Evolutionary conservation across 2,797 vertebrate species (phyloP).

Genomic region (Spinus olivaceus): DNA sequence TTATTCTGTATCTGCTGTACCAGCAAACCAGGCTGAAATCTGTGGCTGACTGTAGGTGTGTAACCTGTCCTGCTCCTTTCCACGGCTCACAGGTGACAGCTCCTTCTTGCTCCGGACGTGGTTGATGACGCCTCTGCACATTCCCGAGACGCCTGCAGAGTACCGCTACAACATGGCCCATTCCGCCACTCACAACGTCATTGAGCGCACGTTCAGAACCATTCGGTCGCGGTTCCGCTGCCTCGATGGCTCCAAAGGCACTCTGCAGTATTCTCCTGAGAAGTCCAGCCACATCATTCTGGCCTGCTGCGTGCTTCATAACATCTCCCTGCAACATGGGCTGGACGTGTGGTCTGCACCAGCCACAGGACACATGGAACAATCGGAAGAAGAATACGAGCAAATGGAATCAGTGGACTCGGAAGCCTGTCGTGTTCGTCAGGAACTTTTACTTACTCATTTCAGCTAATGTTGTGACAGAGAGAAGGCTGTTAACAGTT

Average conservation of each 20-base stretch:
- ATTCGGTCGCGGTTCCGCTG: slow-evolving; percentile 91
- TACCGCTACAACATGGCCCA: slow-evolving; percentile 91
- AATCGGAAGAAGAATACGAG: slow-evolving; percentile 80
- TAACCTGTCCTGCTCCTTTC: not conserved
- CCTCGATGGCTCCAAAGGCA: slow-evolving; percentile 90
- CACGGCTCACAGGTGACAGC: slow-evolving; percentile 80
- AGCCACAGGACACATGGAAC: slow-evolving; percentile 80
- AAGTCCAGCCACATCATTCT: slow-evolving; percentile 92
- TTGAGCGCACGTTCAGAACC: slow-evolving; percentile 87
- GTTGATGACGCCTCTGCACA: slow-evolving; percentile 90
- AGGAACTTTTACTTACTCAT: slow-evolving; percentile 86
- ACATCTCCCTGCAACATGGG: slow-evolving; percentile 90
- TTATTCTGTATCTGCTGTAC: not conserved
- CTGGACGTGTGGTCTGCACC: slow-evolving; percentile 90
- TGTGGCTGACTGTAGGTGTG: not conserved
- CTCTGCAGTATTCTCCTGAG: slow-evolving; percentile 93
- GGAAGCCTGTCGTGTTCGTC: slow-evolving; percentile 82
- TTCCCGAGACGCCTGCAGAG: slow-evolving; percentile 84
- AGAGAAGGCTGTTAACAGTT: not conserved
- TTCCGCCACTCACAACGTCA: slow-evolving; percentile 85
- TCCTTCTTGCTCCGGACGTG: slow-evolving; percentile 87
- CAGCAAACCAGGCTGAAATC: not conserved
- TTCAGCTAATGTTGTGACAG: slow-evolving; percentile 75
- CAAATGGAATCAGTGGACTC: slow-evolving; percentile 84
- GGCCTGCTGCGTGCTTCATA: slow-evolving; percentile 95